Base-by-base conservation (phyloP, 2,797 vertebrate genomes). In the Pristis pectinata region DNA sequence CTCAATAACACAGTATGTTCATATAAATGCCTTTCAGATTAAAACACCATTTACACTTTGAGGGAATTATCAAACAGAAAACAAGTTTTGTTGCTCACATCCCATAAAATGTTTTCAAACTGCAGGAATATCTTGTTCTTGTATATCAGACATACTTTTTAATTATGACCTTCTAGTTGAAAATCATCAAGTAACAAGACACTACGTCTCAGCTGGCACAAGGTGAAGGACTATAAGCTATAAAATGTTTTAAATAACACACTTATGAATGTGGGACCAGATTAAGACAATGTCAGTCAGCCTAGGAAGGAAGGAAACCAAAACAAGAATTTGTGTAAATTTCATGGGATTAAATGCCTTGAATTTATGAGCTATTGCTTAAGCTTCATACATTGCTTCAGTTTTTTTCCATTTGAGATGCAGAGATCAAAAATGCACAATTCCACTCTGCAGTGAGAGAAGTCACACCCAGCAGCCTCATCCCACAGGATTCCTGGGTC, bases 161-260 rank as follows among this genome's bases (percentile, higher is more conserved):
- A 76, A 94, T 76, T n/a, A n/a, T 76, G 92, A 94, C 92, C 92
- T 76, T 76, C 41, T 74, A 44, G 44, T 74, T 76, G 34, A 76
- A 94, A 72, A 56, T n/a, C 44, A 94, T 94, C 70, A 76, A 56
- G 76, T 34, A 74, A 74, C 41, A 74, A 93, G 27, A 13, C 92
- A 94, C 30, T 49, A 49, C 13, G 19, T 34, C 70, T 76, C 37
- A 53, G n/a, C 44, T 76, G 70, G 30, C 92, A 56, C 67, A 94
- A 76, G 61, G 61, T 91, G 87, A 91, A 91, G 61, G 87, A 67
- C 87, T 64, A n/a, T 17, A 61, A 37, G 37, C 34, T 37, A 44
- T 87, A 59, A 87, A 34, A 87, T 87, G 34, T 91, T 64, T 41
- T 37, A 41, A 41, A 67, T 67, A 91, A 24, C 19, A 24, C 59